Evolutionary conservation across 2,113 vertebrate genomes (phyloP).

Genomic region (Ahaetulla prasina): DNA sequence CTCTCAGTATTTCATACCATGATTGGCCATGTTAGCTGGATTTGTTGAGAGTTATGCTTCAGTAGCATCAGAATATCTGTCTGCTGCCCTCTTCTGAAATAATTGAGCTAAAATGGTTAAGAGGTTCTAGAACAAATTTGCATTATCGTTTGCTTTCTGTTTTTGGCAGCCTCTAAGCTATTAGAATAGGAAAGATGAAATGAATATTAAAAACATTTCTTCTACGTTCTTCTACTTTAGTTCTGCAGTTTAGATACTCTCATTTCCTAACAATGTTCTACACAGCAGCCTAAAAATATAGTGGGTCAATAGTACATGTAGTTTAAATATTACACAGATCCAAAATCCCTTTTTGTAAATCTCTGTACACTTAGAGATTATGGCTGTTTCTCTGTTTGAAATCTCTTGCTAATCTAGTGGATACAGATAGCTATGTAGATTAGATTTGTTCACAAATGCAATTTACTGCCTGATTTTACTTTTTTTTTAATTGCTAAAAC

Average conservation of each 20-base stretch:
- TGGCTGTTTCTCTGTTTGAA: conserved; percentile 61
- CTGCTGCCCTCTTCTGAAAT: background rate
- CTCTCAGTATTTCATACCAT: background rate
- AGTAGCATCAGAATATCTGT: background rate
- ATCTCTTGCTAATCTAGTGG: conserved; percentile 60
- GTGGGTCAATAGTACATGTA: conserved; percentile 46
- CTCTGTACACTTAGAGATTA: conserved; percentile 56
- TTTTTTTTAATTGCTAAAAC: conserved; percentile 60
- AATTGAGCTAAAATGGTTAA: background rate
- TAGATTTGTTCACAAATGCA: conserved; percentile 44
- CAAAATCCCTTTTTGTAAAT: conserved; percentile 52
- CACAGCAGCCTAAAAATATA: conserved; percentile 42
- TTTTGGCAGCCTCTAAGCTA: background rate
- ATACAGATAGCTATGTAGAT: conserved; percentile 49
- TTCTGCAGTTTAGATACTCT: background rate
- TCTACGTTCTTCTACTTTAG: background rate
- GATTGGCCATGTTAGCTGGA: background rate
- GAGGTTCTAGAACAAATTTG: background rate
- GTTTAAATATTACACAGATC: conserved; percentile 43
- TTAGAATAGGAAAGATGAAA: background rate
- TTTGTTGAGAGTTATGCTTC: background rate
- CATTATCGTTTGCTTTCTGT: background rate
- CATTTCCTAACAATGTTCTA: background rate
- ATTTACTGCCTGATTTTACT: background rate
- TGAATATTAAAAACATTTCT: background rate